Evolutionary conservation across 2,797 vertebrate species (phyloP), one percentile per base, ranked within the genome.

Genomic region (Rhadinocentrus ornatus): DNA sequence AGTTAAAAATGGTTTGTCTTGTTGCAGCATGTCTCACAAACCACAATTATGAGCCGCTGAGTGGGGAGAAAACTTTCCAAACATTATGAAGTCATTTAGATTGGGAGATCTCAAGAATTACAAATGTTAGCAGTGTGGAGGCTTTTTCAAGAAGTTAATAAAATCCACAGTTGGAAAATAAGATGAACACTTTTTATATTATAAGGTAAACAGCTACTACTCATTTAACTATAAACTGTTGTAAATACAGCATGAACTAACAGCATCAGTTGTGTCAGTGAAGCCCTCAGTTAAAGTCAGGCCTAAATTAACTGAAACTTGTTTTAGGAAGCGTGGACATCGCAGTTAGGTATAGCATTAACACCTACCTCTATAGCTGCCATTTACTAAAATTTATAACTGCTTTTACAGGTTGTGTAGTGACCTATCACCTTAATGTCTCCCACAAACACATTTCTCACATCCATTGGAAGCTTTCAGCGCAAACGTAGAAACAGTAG

Each of bases 381-480:
- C 35, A 29, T 72, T 80, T 71, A 83, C 69, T 67, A 65, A 34
- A 77, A 77, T 77, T 68, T 72, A 71, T 84, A 12, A 32, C 46
- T 55, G 62, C 48, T 68, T 63, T 39, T 24, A 16, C 37, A 7
- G 27, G 67, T 24, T 77, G 50, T 59, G 62, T 62, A 27, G 26
- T 62, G 54, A 66, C 54, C 66, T 48, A 48, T 53, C 18, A 6
- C 60, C 58, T 71, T 60, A 74, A 72, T 70, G 56, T 66, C 26
- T 60, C 63, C 10, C 34, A 65, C 48, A 44, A 32, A 56, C 41
- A 7, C 18, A 48, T 20, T n/a, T 48, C 44, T n/a, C 44, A n/a
- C 44, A 48, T 9, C 41, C 48, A 50, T 24, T 12, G 12, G 3
- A 50, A 50, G 9, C 22, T 5, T 24, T 12, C 8, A 50, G n/a